These are phyloP conservation scores for Muscicapa striata DNA, from an alignment of 2,797 vertebrate species.

Conservation along the genomic window DNA sequence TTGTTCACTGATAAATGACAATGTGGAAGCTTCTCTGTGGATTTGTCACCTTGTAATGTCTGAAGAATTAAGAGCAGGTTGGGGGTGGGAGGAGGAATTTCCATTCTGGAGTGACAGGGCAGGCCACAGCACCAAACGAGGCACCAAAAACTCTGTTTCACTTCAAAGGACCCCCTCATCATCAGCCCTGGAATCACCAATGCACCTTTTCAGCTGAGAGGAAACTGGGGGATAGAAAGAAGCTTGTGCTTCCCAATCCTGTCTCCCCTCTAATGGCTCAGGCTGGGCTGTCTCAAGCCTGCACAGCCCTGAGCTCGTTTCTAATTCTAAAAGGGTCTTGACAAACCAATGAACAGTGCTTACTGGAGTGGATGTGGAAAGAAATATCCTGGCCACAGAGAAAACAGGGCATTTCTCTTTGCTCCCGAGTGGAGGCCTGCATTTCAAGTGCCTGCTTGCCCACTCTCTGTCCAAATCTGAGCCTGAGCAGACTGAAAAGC, in stretches of 20 bases:
- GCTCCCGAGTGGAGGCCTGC: background rate
- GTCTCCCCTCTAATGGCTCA: background rate
- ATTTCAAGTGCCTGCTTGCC: background rate
- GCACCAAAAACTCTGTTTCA: background rate
- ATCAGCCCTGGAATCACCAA: background rate
- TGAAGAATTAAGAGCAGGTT: background rate
- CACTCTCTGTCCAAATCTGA: background rate
- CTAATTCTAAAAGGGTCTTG: background rate
- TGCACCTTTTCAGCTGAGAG: background rate
- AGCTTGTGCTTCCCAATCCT: background rate
- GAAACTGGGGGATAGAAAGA: background rate
- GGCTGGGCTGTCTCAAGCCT: background rate
- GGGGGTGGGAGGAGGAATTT: background rate
- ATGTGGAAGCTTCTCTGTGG: background rate
- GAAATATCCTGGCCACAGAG: background rate
- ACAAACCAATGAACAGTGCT: background rate
- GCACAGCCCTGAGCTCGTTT: background rate
- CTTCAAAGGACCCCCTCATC: background rate
- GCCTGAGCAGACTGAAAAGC: background rate
- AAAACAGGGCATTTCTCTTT: background rate
- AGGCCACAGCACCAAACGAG: background rate
- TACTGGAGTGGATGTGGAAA: background rate
- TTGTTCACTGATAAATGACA: background rate
- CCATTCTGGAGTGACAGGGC: background rate
- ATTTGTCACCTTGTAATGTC: background rate